phyloP scores from a whole-genome alignment of 2,113 vertebrate genomes.

The Aleadryas rufinucha region DNA sequence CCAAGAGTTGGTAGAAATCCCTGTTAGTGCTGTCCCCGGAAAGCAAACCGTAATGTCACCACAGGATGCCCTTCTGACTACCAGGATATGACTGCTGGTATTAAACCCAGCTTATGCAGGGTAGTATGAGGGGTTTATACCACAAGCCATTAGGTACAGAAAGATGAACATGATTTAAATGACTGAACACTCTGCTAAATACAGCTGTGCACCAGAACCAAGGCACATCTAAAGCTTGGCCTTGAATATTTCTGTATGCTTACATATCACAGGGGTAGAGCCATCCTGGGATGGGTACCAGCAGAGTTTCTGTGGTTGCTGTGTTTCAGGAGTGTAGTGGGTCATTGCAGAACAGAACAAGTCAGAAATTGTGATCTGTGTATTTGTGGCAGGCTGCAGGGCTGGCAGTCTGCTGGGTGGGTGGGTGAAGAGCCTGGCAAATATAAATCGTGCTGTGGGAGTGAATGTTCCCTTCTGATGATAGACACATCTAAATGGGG shows the following conservation, averaged over 20 bases:
- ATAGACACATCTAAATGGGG: not conserved
- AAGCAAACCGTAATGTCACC: not conserved
- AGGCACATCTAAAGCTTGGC: not conserved
- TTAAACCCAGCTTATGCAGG: not conserved
- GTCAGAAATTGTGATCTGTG: not conserved
- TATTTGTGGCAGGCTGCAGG: not conserved
- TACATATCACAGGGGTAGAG: not conserved
- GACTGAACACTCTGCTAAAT: not conserved
- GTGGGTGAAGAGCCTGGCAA: not conserved
- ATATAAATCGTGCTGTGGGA: not conserved
- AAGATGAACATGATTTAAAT: not conserved
- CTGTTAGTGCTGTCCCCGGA: not conserved
- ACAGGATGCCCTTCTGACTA: not conserved
- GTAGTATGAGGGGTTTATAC: not conserved
- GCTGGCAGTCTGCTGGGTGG: not conserved
- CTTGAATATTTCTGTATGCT: not conserved
- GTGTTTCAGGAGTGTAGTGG: not conserved
- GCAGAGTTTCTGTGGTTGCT: not conserved
- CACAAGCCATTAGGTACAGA: not conserved
- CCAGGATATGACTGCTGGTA: not conserved
- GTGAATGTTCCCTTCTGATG: not conserved
- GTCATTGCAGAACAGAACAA: not conserved
- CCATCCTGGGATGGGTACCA: not conserved
- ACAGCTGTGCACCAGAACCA: not conserved
- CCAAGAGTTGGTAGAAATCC: not conserved